Evolutionary conservation across 2,113 vertebrate species (phyloP), one percentile per base, ranked within the genome.

Genomic region (Lepus europaeus): DNA sequence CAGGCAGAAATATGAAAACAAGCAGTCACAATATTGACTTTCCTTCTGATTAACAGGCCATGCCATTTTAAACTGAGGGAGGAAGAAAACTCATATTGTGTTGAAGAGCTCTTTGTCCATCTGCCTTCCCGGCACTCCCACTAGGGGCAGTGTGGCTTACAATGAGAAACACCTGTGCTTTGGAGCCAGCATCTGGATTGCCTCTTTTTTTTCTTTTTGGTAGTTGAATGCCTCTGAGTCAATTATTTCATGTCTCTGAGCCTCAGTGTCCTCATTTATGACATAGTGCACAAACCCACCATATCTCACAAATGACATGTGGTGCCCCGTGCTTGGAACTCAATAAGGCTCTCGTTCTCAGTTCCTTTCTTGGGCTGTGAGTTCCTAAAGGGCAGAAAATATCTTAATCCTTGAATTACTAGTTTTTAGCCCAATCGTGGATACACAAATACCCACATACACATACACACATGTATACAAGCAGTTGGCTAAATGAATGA

Each of bases 1-100:
- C 93, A 92, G 64, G 82, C 76, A 91, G 90, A 93, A 96, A 90
- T 93, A 89, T 61, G 79, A 93, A 95, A 88, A 74, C 82, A 79
- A 76, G 70, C 56, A 64, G 59, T 63, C 69, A 85, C 59, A 89
- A 74, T 95, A 95, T 79, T 90, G 87, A 90, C 81, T 91, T 90
- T 87, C 70, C 56, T 84, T 91, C 39, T 94, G 95, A 85, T 91
- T 87, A 91, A 74, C 11, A 76, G 61, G 33, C 31, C 29, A 9
- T 81, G 23, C 4, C 39, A 53, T 90, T 93, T 90, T 49, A 91
- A 90, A 59, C 13, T 5, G 19, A 94, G 14, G 59, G 25, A 64
- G 31, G 53, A 77, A 87, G 80, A 78, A 79, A 63, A 39, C 39
- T 4, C 4, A 0, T 25, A 19, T 22, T 11, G 6, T 33, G 14